These are phyloP conservation scores for Xenopus petersii DNA, from an alignment of 2,797 vertebrate genomes.

Conservation along the genomic window DNA sequence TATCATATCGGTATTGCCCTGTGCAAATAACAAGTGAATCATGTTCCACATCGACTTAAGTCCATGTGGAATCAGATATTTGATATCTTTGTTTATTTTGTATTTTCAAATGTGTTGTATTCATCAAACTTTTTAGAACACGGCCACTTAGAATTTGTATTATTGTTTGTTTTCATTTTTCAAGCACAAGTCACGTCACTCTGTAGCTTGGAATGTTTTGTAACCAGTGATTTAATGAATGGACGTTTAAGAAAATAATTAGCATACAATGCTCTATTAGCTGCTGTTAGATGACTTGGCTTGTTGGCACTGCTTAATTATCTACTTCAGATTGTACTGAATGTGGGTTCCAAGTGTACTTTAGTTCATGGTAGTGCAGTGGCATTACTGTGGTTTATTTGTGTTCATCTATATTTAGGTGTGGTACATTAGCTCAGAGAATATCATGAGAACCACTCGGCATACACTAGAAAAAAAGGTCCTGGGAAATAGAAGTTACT, in stretches of 20 bases:
- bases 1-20: no score
- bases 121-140: no score
- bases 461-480: not conserved
- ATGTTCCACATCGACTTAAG: no score
- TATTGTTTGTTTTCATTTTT: no score
- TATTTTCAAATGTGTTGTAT: no score
- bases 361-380: constrained; percentile 1
- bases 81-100: no score
- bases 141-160: no score
- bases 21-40: no score
- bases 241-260: not conserved
- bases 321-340: constrained; percentile 9
- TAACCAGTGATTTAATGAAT: not conserved
- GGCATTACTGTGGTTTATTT: constrained; percentile 9
- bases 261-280: not conserved
- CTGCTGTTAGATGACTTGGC: constrained; percentile 13
- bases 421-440: not conserved
- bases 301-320: not conserved
- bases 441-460: constrained; percentile 14
- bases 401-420: constrained; percentile 28
- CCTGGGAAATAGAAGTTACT: not conserved
- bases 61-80: no score
- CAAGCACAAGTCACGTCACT: no score
- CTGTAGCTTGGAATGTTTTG: no score
- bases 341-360: not conserved